phyloP scores from a whole-genome alignment of 2,113 vertebrate genomes.

The Lophochroa leadbeateri region DNA sequence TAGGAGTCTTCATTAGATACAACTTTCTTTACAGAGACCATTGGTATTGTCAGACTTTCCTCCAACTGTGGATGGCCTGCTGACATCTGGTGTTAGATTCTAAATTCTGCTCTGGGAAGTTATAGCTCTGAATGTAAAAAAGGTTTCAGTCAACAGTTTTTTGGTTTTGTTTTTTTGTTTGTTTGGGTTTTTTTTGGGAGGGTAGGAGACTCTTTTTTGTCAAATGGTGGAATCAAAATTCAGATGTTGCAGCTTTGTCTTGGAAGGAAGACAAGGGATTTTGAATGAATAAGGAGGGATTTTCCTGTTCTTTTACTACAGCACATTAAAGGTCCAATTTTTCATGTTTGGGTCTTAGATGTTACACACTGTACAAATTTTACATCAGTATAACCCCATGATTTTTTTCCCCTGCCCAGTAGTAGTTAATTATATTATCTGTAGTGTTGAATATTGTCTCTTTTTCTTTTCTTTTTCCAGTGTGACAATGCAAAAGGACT shows the following conservation, averaged over 20 bases:
- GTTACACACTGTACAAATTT: background rate
- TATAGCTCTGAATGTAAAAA: background rate
- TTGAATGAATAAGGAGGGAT: accelerated
- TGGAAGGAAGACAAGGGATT: background rate
- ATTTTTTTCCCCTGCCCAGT: background rate
- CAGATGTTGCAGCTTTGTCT: background rate
- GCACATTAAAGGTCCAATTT: background rate
- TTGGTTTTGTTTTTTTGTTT: background rate
- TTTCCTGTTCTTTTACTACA: background rate
- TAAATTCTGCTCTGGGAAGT: background rate
- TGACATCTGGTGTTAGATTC: background rate
- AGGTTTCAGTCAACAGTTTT: background rate
- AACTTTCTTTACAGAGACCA: background rate
- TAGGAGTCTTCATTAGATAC: background rate
- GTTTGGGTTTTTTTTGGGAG: background rate
- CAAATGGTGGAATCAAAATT: background rate
- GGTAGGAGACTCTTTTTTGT: background rate
- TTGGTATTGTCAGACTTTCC: background rate
- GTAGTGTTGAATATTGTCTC: background rate
- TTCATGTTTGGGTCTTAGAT: background rate
- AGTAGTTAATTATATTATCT: background rate
- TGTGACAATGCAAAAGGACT: conserved; percentile 98
- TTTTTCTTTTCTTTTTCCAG: conserved; percentile 61
- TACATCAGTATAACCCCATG: background rate
- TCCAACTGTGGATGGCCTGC: background rate